Evolutionary conservation across 2,888 invertebrate species (phyloP).

Genomic region (Torymus tubicola): DNA sequence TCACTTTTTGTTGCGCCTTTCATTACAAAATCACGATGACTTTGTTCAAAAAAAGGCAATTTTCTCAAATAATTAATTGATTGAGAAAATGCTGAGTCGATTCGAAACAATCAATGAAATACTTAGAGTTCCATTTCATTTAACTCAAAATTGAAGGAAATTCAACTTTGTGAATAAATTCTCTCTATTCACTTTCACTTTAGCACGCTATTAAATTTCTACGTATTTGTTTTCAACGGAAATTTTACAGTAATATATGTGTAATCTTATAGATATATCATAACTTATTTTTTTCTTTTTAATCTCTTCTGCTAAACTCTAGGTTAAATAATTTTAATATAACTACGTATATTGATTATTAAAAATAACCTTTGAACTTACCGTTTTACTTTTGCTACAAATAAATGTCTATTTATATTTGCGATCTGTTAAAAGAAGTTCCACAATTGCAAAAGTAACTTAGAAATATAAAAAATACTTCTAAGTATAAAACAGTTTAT

Average conservation of each 20-base stretch:
- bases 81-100: slow-evolving; percentile 50
- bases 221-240: slow-evolving; percentile 3
- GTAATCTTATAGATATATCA: background rate
- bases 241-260: background rate
- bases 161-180: slow-evolving; percentile 21
- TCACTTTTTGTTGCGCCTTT: slow-evolving; percentile 41
- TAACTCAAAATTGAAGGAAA: slow-evolving; percentile 33
- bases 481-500: no score
- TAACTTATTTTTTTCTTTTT: background rate
- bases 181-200: slow-evolving; percentile 33
- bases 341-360: no score
- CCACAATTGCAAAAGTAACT: no score
- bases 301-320: no score
- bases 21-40: slow-evolving; percentile 56
- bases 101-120: slow-evolving; percentile 41
- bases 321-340: no score
- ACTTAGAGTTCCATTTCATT: slow-evolving; percentile 32
- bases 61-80: slow-evolving; percentile 48
- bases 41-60: slow-evolving; percentile 40
- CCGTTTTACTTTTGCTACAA: no score
- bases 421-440: no score
- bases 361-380: no score
- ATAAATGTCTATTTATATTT: no score
- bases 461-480: no score
- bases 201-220: background rate